phyloP scores from a whole-genome alignment of 2,797 vertebrate genomes.

The Leptoclinus maculatus region DNA sequence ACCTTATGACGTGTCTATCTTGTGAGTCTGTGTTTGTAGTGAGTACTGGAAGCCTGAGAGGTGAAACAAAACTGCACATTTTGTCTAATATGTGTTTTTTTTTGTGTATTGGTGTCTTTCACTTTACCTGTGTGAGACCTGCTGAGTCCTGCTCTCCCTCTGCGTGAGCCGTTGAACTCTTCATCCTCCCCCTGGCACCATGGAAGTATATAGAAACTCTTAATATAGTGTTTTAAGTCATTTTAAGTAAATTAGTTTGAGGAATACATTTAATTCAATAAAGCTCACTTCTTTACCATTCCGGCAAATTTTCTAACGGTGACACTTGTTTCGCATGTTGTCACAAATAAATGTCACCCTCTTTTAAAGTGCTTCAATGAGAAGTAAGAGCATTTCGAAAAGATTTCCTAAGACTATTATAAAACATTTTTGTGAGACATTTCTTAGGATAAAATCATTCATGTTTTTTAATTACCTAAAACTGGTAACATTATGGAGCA shows the following conservation, averaged over 20 bases:
- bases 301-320: too few species aligned
- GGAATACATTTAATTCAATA: background rate
- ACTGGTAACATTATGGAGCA: background rate
- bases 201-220: constrained; percentile 4
- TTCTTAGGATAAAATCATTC: background rate
- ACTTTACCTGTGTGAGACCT: constrained; percentile 73
- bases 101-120: background rate
- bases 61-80: background rate
- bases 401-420: background rate
- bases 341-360: background rate
- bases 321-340: too few species aligned
- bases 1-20: background rate
- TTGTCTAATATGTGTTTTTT: background rate
- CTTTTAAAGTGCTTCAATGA: background rate
- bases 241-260: background rate
- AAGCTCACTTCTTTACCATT: too few species aligned
- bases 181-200: constrained; percentile 53
- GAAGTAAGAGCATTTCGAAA: background rate
- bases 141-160: constrained; percentile 65
- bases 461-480: background rate
- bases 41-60: background rate
- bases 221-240: background rate
- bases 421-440: background rate
- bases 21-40: background rate
- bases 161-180: constrained; percentile 51